A percentile compares a stretch with the other conserved stretches of the same genome.
Conservation (phyloP, 2,113 vertebrate species). For the Stigmatopora argus region DNA sequence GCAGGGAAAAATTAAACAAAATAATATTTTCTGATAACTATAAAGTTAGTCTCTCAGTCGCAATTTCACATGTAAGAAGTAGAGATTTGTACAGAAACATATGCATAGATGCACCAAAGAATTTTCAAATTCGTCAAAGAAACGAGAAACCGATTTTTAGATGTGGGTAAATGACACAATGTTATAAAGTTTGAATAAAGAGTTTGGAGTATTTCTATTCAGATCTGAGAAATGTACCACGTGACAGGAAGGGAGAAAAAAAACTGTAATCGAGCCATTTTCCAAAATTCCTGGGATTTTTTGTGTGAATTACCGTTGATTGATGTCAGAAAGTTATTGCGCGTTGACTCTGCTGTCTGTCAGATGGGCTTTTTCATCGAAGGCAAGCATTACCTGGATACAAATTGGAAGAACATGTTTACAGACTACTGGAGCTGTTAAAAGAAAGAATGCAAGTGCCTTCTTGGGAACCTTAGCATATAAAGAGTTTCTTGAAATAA, state of each 20-base stretch:
- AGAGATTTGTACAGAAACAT: no score
- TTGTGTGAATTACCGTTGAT: not conserved
- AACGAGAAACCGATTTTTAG: no score
- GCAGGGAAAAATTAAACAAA: not conserved
- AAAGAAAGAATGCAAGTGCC: constrained; percentile 51
- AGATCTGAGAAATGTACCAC: no score
- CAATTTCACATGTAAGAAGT: not conserved
- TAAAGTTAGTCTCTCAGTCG: not conserved
- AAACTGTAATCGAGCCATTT: not conserved
- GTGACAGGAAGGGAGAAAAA: no score
- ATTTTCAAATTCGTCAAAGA: no score
- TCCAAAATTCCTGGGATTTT: not conserved
- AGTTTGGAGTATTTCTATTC: no score
- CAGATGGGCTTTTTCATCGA: not conserved
- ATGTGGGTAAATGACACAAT: no score
- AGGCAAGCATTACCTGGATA: not conserved
- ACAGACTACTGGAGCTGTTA: constrained; percentile 45
- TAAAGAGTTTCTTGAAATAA: constrained; percentile 58
- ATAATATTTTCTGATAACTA: not conserved
- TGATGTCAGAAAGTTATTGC: not conserved
- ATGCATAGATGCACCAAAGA: no score
- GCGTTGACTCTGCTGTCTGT: not conserved
- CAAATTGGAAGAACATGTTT: constrained; percentile 23
- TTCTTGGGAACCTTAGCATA: constrained; percentile 53
- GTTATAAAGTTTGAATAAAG: no score